These are phyloP conservation scores for Hydropsyche betteni DNA, from an alignment of 2,888 invertebrate genomes.

Conservation along the genomic window DNA sequence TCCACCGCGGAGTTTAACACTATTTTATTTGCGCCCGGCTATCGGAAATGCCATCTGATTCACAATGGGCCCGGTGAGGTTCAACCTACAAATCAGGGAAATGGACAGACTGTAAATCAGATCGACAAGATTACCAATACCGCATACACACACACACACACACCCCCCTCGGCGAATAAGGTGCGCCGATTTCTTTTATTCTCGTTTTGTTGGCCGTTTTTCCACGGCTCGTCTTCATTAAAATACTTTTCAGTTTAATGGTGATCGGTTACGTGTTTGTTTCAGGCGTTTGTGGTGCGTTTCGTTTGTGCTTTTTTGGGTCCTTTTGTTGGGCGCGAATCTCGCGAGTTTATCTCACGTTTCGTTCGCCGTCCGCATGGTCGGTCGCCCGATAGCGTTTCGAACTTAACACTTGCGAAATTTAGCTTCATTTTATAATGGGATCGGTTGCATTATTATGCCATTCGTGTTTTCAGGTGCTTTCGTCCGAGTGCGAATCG, in stretches of 20 bases:
- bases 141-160: no score
- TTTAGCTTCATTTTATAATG: background rate
- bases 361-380: slow-evolving; percentile 1
- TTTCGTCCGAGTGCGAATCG: background rate
- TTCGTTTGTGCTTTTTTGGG: background rate
- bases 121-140: slow-evolving; percentile 41
- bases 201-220: background rate
- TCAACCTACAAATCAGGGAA: slow-evolving; percentile 44
- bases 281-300: background rate
- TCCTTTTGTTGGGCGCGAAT: background rate
- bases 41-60: slow-evolving; percentile 43
- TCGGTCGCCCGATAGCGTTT: background rate
- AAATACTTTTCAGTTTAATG: slow-evolving; percentile 35
- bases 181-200: slow-evolving; percentile 33
- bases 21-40: slow-evolving; percentile 39
- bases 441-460: background rate
- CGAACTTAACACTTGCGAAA: slow-evolving; percentile 14
- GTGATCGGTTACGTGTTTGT: slow-evolving; percentile 27
- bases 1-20: slow-evolving; percentile 31
- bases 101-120: slow-evolving; percentile 47
- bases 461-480: slow-evolving; percentile 7
- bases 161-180: slow-evolving; percentile 27
- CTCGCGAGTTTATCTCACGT: slow-evolving; percentile 26
- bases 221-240: slow-evolving; percentile 30
- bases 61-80: slow-evolving; percentile 43